Conservation (phyloP, 2,113 vertebrate genomes). For the Anser cygnoides region DNA sequence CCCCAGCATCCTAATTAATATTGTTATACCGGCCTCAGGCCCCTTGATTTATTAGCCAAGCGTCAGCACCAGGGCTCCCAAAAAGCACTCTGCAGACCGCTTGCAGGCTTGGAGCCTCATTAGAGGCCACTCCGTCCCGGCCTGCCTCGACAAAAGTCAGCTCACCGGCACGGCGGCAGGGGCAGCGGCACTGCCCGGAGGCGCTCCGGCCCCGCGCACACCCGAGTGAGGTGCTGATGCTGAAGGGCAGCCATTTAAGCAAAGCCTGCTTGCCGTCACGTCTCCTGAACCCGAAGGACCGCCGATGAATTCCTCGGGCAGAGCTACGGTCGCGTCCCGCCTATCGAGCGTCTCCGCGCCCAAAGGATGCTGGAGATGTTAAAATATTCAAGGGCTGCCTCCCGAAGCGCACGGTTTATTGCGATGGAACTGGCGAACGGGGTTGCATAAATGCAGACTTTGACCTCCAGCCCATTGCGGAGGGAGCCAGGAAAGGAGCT, state of each 20-base stretch:
- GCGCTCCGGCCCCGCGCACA: background rate
- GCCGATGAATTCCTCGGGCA: background rate
- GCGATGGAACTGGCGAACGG: background rate
- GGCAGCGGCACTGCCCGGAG: rapidly evolving
- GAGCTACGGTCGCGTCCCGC: background rate
- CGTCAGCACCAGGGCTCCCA: background rate
- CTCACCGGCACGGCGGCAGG: background rate
- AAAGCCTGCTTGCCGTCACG: background rate
- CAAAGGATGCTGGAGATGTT: background rate
- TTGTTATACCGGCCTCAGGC: background rate
- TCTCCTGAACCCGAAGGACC: background rate
- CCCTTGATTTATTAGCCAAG: background rate
- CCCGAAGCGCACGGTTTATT: background rate
- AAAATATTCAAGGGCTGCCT: background rate
- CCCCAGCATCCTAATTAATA: background rate
- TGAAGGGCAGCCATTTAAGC: background rate
- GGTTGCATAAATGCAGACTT: background rate
- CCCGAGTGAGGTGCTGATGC: rapidly evolving
- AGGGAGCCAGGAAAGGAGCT: background rate
- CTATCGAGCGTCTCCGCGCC: rapidly evolving
- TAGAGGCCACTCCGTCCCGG: background rate
- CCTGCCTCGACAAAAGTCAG: background rate
- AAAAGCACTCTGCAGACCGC: background rate
- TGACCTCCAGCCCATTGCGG: background rate
- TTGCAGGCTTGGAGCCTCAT: background rate